These are phyloP conservation scores for Eidolon dupreanum DNA, from an alignment of 2,797 vertebrate genomes.

Conservation along the genomic window DNA sequence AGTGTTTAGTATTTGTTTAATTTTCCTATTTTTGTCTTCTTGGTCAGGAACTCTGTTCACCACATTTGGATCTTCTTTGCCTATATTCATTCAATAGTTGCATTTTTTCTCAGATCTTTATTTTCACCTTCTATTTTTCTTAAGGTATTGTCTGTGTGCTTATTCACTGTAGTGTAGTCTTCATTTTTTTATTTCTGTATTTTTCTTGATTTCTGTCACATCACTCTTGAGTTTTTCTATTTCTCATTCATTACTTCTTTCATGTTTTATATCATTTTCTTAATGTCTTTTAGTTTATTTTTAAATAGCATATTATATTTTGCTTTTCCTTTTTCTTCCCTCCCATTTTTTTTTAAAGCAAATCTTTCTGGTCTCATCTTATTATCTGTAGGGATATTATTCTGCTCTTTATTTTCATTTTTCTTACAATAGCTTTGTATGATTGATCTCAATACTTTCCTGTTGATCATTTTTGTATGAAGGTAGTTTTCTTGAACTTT, in stretches of 20 bases:
- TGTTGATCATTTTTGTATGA: slow-evolving; percentile 12
- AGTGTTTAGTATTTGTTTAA: background rate
- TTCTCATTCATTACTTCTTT: slow-evolving; percentile 8
- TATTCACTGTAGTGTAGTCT: background rate
- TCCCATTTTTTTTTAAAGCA: background rate
- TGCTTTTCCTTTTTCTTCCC: background rate
- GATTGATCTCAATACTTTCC: slow-evolving; percentile 3
- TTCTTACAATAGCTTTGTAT: background rate
- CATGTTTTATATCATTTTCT: background rate
- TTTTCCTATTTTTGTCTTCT: background rate
- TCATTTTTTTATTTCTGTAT: background rate
- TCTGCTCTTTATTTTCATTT: background rate
- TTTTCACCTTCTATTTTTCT: slow-evolving; percentile 13
- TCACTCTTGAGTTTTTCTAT: background rate
- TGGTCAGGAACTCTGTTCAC: background rate
- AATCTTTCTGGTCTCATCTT: background rate
- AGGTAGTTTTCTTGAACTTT: slow-evolving; percentile 25
- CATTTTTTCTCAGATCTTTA: background rate
- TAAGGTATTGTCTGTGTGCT: background rate
- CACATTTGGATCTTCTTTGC: background rate
- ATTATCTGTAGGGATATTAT: background rate
- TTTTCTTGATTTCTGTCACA: background rate
- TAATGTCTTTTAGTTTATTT: background rate
- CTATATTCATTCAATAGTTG: background rate
- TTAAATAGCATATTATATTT: background rate